A percentile compares a stretch with the other conserved stretches of the same genome.
phyloP scores from a whole-genome alignment of 2,888 invertebrate species.

The Drosophila koepferae region DNA sequence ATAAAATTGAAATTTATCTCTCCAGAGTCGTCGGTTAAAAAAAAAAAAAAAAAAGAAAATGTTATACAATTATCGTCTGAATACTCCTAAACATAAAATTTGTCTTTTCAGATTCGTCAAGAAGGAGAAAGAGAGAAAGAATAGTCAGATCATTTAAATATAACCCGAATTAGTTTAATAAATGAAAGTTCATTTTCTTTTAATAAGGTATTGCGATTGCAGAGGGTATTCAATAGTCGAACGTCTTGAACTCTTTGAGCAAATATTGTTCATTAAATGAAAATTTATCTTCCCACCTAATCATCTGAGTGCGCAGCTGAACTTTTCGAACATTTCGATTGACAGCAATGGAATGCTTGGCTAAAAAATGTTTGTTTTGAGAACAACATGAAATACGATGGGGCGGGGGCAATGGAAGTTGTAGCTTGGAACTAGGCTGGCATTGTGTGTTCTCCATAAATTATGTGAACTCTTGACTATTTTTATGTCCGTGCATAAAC shows the following conservation, averaged over 20 bases:
- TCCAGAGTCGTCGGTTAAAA: no score
- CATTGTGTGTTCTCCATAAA: conserved; percentile 32
- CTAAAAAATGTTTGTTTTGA: conserved; percentile 50
- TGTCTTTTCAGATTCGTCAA: neutral
- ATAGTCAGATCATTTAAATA: no score
- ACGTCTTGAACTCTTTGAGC: accelerated
- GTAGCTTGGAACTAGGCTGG: conserved; percentile 2
- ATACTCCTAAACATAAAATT: neutral
- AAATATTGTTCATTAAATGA: neutral
- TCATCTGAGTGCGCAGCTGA: conserved; percentile 28
- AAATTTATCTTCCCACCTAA: conserved; percentile 47
- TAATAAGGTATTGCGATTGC: no score
- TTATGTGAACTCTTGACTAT: conserved; percentile 45
- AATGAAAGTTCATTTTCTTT: no score
- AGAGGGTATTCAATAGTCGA: conserved; percentile 2
- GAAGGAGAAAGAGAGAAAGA: no score
- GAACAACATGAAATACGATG: conserved; percentile 46
- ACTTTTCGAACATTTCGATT: conserved; percentile 27
- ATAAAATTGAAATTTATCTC: neutral
- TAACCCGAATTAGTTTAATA: no score
- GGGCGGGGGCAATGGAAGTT: neutral
- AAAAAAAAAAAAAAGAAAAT: no score
- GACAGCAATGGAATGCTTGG: conserved; percentile 45
- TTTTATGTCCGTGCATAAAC: conserved; percentile 52
- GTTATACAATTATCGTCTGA: neutral